Percentiles rank a stretch among this genome's conserved stretches.
phyloP scores from a whole-genome alignment of 2,797 vertebrate genomes.

The Buceros bicornis region DNA sequence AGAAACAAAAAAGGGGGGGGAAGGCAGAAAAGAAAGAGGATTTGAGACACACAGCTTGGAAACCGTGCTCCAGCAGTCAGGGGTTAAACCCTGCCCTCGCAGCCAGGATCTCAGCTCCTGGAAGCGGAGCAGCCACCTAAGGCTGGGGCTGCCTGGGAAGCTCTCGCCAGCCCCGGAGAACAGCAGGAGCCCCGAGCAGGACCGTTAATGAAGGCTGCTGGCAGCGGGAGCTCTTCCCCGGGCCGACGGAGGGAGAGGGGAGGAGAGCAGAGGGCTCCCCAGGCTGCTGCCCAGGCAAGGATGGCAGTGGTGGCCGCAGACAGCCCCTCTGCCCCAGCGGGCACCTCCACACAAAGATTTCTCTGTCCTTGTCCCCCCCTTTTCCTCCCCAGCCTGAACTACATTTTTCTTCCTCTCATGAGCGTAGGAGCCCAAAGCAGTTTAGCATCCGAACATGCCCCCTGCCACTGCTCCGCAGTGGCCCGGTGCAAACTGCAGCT shows the following conservation, averaged over 20 bases:
- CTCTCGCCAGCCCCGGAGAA: neutral
- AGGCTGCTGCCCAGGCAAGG: neutral
- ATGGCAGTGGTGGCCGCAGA: neutral
- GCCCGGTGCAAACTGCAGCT: slow-evolving; percentile 34
- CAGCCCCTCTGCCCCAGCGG: neutral
- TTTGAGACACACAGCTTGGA: fast-evolving
- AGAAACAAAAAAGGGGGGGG: fast-evolving
- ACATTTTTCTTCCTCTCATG: neutral
- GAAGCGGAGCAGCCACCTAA: neutral
- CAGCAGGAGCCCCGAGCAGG: neutral
- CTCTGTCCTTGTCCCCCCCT: neutral
- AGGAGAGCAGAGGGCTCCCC: neutral
- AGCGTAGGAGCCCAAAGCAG: neutral
- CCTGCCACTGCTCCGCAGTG: slow-evolving; percentile 12
- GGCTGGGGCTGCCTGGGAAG: slow-evolving; percentile 5
- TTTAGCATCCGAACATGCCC: neutral
- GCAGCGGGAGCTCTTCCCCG: neutral
- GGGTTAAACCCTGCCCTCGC: neutral
- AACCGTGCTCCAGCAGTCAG: neutral
- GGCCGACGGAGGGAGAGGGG: neutral
- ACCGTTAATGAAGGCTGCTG: slow-evolving; percentile 27
- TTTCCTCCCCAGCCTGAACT: neutral
- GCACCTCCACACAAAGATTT: neutral
- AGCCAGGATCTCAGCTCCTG: neutral
- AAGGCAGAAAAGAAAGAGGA: neutral